Evolutionary conservation across 2,113 vertebrate genomes (phyloP).

Genomic region (Nerophis lumbriciformis): DNA sequence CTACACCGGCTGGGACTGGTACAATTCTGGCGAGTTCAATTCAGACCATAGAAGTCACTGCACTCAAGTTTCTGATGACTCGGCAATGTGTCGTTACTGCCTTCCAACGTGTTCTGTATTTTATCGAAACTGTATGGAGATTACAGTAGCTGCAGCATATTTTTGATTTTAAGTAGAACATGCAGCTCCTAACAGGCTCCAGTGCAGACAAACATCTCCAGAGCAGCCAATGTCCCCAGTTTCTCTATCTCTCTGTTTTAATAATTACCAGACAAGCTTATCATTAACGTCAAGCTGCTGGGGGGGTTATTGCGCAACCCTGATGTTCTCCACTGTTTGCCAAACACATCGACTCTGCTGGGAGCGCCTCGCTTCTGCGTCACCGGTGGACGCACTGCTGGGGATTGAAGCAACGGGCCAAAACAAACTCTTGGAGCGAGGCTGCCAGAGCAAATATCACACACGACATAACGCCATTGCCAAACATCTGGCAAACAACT

Average conservation of each 20-base stretch:
- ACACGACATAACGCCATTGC: not conserved
- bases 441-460: not conserved
- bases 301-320: conserved; percentile 40
- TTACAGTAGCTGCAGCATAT: no score
- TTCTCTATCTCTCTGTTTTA: conserved; percentile 2
- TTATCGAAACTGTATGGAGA: no score
- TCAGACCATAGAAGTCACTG: no score
- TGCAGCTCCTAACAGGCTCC: no score
- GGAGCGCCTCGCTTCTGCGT: conserved; percentile 38
- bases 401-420: conserved; percentile 26
- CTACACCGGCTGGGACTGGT: no score
- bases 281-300: conserved; percentile 53
- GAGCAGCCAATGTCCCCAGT: no score
- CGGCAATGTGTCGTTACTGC: no score
- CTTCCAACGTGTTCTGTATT: no score
- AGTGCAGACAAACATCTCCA: no score
- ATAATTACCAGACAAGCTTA: conserved; percentile 45
- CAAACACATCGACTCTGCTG: conserved; percentile 48
- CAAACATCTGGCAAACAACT: not conserved
- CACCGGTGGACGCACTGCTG: conserved; percentile 29
- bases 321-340: conserved; percentile 41
- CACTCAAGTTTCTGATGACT: no score
- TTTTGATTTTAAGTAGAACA: no score
- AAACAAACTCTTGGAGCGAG: conserved; percentile 43
- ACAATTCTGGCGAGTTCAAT: no score